A percentile compares a stretch with the other conserved stretches of the same genome.
Evolutionary conservation across 2,797 vertebrate species (phyloP).

Genomic region (Discoglossus pictus): DNA sequence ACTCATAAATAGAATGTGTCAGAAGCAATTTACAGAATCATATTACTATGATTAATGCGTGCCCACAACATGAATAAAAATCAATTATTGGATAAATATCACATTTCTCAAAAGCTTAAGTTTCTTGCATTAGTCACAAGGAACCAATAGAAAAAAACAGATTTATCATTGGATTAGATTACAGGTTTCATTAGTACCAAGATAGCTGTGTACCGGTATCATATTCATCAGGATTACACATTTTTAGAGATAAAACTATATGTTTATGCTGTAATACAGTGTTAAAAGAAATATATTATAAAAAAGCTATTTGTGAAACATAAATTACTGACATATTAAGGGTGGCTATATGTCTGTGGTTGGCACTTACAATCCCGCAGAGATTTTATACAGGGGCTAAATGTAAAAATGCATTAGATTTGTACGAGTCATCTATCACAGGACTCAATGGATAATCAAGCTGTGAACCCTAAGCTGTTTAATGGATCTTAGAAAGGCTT

Average conservation of each 20-base stretch:
- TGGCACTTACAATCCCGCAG: background rate
- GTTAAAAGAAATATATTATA: constrained; percentile 29
- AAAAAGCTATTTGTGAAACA: background rate
- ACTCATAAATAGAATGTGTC: constrained; percentile 22
- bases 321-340: background rate
- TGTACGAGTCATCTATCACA: too few species aligned
- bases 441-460: too few species aligned
- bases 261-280: constrained; percentile 49
- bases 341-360: background rate
- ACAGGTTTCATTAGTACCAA: constrained; percentile 53
- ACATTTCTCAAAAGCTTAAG: constrained; percentile 61
- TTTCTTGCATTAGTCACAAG: constrained; percentile 65
- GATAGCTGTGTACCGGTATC: constrained; percentile 48
- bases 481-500: too few species aligned
- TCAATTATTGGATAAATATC: constrained; percentile 75
- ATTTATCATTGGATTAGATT: constrained; percentile 70
- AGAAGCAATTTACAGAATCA: background rate
- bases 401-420: too few species aligned
- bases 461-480: too few species aligned
- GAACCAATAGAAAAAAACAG: constrained; percentile 56
- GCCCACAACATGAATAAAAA: constrained; percentile 61
- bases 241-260: constrained; percentile 44
- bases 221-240: constrained; percentile 39
- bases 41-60: constrained; percentile 45
- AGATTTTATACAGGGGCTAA: background rate